Evolutionary conservation across 2,113 vertebrate species (phyloP).

Genomic region (Loxodonta africana): DNA sequence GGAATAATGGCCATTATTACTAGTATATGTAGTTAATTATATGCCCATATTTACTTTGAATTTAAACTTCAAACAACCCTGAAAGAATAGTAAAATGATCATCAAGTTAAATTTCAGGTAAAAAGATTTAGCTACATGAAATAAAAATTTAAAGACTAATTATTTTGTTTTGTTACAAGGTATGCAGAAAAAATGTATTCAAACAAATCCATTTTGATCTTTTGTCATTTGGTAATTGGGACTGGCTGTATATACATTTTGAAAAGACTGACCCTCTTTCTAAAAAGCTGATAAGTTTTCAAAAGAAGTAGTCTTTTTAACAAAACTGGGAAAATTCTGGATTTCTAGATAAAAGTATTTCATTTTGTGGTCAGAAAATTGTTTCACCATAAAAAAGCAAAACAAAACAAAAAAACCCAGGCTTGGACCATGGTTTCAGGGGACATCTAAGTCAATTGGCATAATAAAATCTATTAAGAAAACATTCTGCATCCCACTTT

Average conservation of each 20-base stretch:
- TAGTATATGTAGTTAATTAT: not conserved
- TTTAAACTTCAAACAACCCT: not conserved
- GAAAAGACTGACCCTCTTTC: not conserved
- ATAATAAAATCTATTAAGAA: no score
- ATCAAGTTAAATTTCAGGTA: not conserved
- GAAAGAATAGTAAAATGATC: not conserved
- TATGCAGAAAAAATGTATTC: not conserved
- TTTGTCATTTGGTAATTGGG: not conserved
- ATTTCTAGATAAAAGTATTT: not conserved
- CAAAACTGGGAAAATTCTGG: not conserved
- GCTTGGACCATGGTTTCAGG: no score
- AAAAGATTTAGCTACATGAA: not conserved
- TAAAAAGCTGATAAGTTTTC: not conserved
- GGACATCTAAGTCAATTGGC: no score
- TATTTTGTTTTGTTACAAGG: not conserved
- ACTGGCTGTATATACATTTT: not conserved
- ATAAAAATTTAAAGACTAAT: not conserved
- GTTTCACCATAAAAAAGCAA: not conserved
- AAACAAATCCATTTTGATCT: not conserved
- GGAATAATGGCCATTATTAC: not conserved
- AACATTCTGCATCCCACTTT: no score
- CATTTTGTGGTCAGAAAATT: not conserved
- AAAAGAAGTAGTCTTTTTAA: not conserved
- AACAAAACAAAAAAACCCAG: not conserved
- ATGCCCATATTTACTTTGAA: not conserved